Conservation (phyloP, 1,140 invertebrate species). For the Amphibalanus amphitrite region DNA sequence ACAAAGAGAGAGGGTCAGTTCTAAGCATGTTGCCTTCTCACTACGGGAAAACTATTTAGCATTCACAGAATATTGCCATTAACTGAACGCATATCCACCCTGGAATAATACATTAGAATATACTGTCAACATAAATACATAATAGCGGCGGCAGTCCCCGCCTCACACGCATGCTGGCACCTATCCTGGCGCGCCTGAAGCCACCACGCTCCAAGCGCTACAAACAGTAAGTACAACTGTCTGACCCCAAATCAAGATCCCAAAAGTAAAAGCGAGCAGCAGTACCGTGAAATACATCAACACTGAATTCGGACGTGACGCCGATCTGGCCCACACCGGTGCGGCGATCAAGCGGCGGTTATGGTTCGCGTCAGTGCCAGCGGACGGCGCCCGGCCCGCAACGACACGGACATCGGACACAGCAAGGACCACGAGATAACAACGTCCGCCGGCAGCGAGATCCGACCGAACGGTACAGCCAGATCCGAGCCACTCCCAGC, state of each 20-base stretch:
- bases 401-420: too few relatives aligned
- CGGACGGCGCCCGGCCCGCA: too few relatives aligned
- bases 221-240: neutral
- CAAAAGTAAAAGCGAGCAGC: neutral
- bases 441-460: too few relatives aligned
- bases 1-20: neutral
- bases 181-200: neutral
- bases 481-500: too few relatives aligned
- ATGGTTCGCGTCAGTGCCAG: too few relatives aligned
- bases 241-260: neutral
- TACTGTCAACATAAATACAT: neutral
- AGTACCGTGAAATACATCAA: neutral
- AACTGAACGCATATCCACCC: neutral
- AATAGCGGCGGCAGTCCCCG: neutral
- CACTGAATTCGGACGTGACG: neutral
- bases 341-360: neutral
- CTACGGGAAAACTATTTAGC: neutral
- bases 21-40: neutral
- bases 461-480: too few relatives aligned
- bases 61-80: neutral
- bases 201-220: neutral
- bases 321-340: neutral
- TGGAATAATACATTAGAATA: neutral
- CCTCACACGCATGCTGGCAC: neutral
- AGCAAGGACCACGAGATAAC: too few relatives aligned